Percentiles rank a stretch among this genome's conserved stretches.
Evolutionary conservation across 2,113 vertebrate species (phyloP).

Genomic region (Rissa tridactyla): DNA sequence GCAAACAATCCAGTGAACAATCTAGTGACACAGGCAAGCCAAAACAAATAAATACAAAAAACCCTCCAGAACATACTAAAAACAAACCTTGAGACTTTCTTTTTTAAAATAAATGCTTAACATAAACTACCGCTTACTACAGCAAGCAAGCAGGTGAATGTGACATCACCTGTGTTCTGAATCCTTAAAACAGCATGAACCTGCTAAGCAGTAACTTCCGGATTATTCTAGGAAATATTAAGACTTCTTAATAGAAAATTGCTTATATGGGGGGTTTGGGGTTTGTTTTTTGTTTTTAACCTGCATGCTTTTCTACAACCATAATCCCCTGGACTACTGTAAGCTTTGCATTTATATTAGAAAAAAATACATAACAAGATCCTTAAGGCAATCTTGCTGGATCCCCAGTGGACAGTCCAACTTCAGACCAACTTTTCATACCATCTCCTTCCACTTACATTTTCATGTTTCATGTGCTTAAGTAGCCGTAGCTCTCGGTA

Average conservation of each 20-base stretch:
- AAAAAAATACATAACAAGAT: background rate
- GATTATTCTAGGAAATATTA: background rate
- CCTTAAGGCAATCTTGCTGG: background rate
- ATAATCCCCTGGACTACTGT: background rate
- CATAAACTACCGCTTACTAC: background rate
- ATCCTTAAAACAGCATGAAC: background rate
- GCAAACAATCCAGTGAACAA: background rate
- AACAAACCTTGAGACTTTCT: background rate
- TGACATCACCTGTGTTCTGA: background rate
- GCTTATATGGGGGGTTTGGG: background rate
- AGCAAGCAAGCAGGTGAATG: background rate
- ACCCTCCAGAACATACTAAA: background rate
- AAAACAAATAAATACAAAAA: background rate
- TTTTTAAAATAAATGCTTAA: background rate
- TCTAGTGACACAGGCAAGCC: background rate
- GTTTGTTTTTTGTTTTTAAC: background rate
- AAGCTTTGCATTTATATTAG: background rate
- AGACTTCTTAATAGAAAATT: background rate
- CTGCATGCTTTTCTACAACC: background rate
- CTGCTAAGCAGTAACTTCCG: background rate
- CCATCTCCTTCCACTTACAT: constrained; percentile 77
- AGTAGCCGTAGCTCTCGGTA: constrained; percentile 94
- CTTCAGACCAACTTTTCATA: accelerated
- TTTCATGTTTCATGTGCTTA: constrained; percentile 98
- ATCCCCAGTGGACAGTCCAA: background rate